phyloP scores from a whole-genome alignment of 1,140 invertebrate species.

The Drosophila ambigua region DNA sequence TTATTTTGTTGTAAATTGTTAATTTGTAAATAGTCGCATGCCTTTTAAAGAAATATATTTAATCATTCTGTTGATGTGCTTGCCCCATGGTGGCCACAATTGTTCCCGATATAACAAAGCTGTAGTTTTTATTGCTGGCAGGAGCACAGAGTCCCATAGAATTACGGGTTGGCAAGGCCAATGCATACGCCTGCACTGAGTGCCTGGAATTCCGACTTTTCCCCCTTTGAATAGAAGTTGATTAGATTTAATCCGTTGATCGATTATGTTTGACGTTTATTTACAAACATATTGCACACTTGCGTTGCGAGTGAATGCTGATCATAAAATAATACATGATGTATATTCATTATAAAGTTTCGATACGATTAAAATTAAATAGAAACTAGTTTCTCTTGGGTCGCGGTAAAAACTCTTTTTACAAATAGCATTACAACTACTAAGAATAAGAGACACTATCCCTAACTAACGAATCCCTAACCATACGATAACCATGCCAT shows the following conservation, averaged over 20 bases:
- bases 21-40: not conserved
- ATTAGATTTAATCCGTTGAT: constrained; percentile 35
- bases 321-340: constrained; percentile 60
- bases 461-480: constrained; percentile 46
- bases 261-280: constrained; percentile 69
- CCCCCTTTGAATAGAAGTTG: not conserved
- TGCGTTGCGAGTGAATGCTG: constrained; percentile 35
- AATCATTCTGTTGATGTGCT: no score
- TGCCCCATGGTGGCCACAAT: no score
- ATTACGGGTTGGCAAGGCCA: no score
- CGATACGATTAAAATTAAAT: constrained; percentile 57
- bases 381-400: constrained; percentile 34
- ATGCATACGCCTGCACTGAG: no score
- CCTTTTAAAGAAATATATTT: no score
- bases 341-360: constrained; percentile 49
- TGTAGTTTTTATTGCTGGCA: no score
- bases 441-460: constrained; percentile 51
- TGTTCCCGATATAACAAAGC: no score
- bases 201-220: no score
- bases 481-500: constrained; percentile 4
- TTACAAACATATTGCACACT: constrained; percentile 56
- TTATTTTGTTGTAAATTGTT: constrained; percentile 2
- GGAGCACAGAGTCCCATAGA: no score
- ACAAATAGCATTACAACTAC: constrained; percentile 65
- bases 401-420: constrained; percentile 62